A percentile compares a stretch with the other conserved stretches of the same genome.
Conservation (phyloP, 2,113 vertebrate genomes). For the Okapia johnstoni region DNA sequence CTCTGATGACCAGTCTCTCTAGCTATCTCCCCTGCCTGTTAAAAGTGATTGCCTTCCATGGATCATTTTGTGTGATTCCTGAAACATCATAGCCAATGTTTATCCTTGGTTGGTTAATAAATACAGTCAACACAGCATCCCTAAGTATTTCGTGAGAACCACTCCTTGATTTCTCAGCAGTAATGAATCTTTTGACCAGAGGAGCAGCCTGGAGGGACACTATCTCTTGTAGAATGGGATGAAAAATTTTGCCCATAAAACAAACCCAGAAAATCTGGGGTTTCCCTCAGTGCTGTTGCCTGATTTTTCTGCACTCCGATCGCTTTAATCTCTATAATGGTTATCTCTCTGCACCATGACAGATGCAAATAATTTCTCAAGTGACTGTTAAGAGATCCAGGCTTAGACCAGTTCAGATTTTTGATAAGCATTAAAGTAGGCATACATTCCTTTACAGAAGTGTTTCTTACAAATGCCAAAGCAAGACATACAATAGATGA, state of each 20-base stretch:
- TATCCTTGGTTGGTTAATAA: conserved; percentile 45
- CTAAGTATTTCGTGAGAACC: neutral
- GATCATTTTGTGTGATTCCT: conserved; percentile 31
- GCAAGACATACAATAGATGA: neutral
- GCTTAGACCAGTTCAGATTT: neutral
- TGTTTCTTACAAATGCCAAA: neutral
- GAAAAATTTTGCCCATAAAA: conserved; percentile 5
- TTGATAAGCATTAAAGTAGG: neutral
- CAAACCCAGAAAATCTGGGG: neutral
- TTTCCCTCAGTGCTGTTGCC: neutral
- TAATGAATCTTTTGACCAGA: conserved; percentile 8
- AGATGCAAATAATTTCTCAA: conserved; percentile 11
- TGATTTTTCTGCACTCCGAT: neutral
- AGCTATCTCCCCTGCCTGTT: neutral
- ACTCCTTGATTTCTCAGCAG: conserved; percentile 5
- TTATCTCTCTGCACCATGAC: neutral
- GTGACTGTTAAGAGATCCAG: neutral
- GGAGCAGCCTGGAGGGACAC: neutral
- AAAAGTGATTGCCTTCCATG: neutral
- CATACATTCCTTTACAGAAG: neutral
- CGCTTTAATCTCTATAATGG: neutral
- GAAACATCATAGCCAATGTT: neutral
- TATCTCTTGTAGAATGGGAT: conserved; percentile 18
- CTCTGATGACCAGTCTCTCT: neutral
- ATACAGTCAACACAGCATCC: neutral